phyloP scores from a whole-genome alignment of 1,140 invertebrate species.

The Pteromalus puparum region DNA sequence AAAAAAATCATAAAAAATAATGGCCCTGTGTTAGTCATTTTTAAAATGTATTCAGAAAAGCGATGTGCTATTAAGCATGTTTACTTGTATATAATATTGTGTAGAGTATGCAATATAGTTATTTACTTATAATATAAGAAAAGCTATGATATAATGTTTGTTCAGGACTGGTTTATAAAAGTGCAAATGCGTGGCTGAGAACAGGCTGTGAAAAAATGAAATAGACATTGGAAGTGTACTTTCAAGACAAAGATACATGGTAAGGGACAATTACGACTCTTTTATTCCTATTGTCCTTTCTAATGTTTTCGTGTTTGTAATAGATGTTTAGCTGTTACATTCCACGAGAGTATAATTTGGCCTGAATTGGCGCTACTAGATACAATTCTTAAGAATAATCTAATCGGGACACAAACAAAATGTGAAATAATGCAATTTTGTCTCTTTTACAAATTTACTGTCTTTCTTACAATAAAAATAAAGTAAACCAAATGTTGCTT shows the following conservation, averaged over 20 bases:
- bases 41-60: conserved; percentile 1
- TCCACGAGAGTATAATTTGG: conserved; percentile 64
- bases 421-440: conserved; percentile 5
- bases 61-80: background rate
- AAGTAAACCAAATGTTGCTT: background rate
- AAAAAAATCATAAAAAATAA: background rate
- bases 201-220: conserved; percentile 41
- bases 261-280: background rate
- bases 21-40: background rate
- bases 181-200: conserved; percentile 29
- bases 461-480: conserved; percentile 35
- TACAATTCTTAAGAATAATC: conserved; percentile 4
- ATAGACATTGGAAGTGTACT: conserved; percentile 31
- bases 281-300: conserved; percentile 3
- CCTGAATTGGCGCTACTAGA: conserved; percentile 33
- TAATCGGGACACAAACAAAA: background rate
- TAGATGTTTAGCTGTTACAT: conserved; percentile 50
- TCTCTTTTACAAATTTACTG: conserved; percentile 2
- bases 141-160: conserved; percentile 13
- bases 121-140: conserved; percentile 24
- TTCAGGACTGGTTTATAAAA: conserved; percentile 40
- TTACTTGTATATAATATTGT: conserved; percentile 26
- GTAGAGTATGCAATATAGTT: conserved; percentile 10
- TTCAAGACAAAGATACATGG: background rate
- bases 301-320: conserved; percentile 32